Conservation (phyloP, 2,888 invertebrate species). For the Blera fallax region DNA sequence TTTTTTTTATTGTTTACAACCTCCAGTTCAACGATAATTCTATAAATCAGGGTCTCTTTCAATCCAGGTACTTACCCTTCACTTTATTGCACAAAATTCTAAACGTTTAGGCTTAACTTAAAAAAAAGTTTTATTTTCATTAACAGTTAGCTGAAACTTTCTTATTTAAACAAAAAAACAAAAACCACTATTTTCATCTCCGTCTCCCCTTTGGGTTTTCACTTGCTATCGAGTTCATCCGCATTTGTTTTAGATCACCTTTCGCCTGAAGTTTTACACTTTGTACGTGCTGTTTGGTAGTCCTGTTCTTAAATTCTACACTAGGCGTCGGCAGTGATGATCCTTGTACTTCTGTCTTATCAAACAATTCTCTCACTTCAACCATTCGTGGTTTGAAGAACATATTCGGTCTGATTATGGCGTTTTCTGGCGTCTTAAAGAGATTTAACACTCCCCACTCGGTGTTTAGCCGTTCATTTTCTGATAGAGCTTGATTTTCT, state of each 20-base stretch:
- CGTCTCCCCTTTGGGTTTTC: constrained; percentile 65
- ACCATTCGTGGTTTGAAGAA: constrained; percentile 84
- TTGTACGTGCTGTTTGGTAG: constrained; percentile 77
- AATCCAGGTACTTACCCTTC: not conserved
- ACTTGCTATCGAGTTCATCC: constrained; percentile 70
- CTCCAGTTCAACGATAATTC: not conserved
- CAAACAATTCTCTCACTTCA: constrained; percentile 86
- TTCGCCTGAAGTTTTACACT: constrained; percentile 77
- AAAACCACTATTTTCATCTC: constrained; percentile 74
- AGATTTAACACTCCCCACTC: constrained; percentile 84
- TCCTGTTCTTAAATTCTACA: constrained; percentile 75
- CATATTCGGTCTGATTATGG: constrained; percentile 79
- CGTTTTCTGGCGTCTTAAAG: constrained; percentile 81
- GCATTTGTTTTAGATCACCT: constrained; percentile 78
- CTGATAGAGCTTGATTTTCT: constrained; percentile 75
- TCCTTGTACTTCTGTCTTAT: constrained; percentile 76
- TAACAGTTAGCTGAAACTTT: not conserved
- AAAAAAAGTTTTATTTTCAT: constrained; percentile 14
- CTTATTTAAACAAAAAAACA: not conserved
- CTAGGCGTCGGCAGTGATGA: constrained; percentile 29
- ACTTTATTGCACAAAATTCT: not conserved
- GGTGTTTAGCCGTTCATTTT: constrained; percentile 72
- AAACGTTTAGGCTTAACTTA: not conserved
- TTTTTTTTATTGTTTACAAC: not conserved
- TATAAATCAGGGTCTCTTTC: not conserved